Evolutionary conservation across 2,888 invertebrate species (phyloP), one percentile per base, ranked within the genome.

Genomic region (Athrips mouffetella): DNA sequence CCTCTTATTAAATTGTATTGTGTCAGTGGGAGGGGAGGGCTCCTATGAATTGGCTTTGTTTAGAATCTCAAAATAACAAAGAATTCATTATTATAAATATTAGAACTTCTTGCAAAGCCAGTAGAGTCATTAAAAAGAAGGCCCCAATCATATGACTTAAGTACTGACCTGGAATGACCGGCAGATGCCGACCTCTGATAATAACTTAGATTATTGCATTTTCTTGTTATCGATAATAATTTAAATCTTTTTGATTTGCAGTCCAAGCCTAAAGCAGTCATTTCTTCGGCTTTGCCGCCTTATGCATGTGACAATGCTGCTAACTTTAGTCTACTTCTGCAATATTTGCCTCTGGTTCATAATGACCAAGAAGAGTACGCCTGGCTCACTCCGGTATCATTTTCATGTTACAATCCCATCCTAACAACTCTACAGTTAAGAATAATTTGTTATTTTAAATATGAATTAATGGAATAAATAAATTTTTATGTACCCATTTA

Each of bases 331-430:
- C 31, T 86, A 84, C 65, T 86, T 85, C 70, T 85, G 81, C 69
- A 86, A 87, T 54, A 67, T 84, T 29, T 78, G 80, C 57, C 63
- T 86, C 46, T 87, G 86, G 86, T 87, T 80, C 60, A 63, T 85
- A 59, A 83, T 83, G 75, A 73, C 70, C 47, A 85, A 76, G 62
- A 85, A 73, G 65, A 57, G 66, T 13, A 70, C 73, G 63, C 73
- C 81, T 65, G 78, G 68, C 60, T 65, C 65, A 31, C 50, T 76
- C n/a, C 66, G 72, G 59, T 85, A 83, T 58, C 70, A 61, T 53
- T 78, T 85, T 53, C 75, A 68, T 67, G 62, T 81, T 16, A 62
- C 67, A 47, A 63, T 77, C 53, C 77, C 77, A 51, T 57, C 62
- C 48, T 62, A 50, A 44, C 15, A 47, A 51, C 48, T 45, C 47